phyloP scores from a whole-genome alignment of 2,888 invertebrate genomes.

The Callyntrura guangdongensis region DNA sequence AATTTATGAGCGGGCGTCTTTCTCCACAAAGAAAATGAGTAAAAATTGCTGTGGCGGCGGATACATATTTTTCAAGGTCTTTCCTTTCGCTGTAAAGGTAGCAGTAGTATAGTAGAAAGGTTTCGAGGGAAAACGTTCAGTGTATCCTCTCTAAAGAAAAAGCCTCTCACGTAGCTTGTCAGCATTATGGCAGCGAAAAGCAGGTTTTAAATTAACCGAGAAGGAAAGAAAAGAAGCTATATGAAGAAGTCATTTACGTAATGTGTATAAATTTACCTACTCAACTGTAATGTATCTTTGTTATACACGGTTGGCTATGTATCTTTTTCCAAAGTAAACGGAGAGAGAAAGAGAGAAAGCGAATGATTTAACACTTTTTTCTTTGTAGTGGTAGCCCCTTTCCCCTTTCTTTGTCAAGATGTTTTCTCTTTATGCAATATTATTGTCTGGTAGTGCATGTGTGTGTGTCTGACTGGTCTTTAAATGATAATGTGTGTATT shows the following conservation, averaged over 20 bases:
- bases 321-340: neutral
- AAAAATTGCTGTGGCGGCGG: slow-evolving; percentile 26
- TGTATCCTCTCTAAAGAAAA: neutral
- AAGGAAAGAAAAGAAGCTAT: neutral
- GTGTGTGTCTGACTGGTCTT: neutral
- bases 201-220: slow-evolving; percentile 7
- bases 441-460: neutral
- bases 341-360: neutral
- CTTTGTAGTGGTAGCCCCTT: slow-evolving; percentile 2
- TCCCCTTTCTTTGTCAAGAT: slow-evolving; percentile 21
- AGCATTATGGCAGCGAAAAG: slow-evolving; percentile 9
- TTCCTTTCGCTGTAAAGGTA: slow-evolving; percentile 7
- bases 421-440: neutral
- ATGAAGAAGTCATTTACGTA: slow-evolving; percentile 37
- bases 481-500: slow-evolving; percentile 22
- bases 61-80: slow-evolving; percentile 47
- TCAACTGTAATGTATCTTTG: neutral
- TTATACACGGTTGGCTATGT: neutral
- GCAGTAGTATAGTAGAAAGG: slow-evolving; percentile 1
- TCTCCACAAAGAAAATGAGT: slow-evolving; percentile 13
- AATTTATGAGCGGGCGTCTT: slow-evolving; percentile 27
- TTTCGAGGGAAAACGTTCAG: slow-evolving; percentile 17
- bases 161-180: neutral
- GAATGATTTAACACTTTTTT: slow-evolving; percentile 57
- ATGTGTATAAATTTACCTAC: neutral